Evolutionary conservation across 2,113 vertebrate species (phyloP).

Genomic region (Pterocles gutturalis): DNA sequence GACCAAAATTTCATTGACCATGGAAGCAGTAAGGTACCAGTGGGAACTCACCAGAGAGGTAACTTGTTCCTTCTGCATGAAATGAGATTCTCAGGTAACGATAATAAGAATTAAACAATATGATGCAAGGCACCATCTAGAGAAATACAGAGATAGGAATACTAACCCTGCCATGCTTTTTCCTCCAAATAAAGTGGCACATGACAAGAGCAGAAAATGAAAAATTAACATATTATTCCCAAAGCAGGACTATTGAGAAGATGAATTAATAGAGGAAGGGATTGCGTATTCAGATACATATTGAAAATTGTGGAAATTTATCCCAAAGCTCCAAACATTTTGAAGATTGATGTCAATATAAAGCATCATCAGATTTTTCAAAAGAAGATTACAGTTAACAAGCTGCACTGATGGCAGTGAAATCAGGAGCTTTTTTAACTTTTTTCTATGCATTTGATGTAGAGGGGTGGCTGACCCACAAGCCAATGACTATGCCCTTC

Average conservation of each 20-base stretch:
- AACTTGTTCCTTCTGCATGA: not conserved
- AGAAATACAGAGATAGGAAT: not conserved
- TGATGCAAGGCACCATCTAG: not conserved
- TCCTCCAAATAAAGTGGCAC: not conserved
- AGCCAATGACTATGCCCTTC: not conserved
- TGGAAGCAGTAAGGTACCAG: not conserved
- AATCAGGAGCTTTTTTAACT: not conserved
- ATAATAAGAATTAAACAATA: not conserved
- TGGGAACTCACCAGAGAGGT: not conserved
- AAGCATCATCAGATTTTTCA: not conserved
- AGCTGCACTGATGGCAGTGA: not conserved
- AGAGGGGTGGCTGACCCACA: not conserved
- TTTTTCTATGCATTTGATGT: not conserved
- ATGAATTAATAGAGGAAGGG: not conserved
- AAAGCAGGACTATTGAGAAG: not conserved
- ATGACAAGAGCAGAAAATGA: not conserved
- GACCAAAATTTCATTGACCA: not conserved
- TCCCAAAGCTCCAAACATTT: not conserved
- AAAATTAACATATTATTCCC: not conserved
- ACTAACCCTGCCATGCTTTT: not conserved
- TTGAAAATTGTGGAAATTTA: not conserved
- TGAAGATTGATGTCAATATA: not conserved
- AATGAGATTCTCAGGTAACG: not conserved
- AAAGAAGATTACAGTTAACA: not conserved
- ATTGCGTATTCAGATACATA: not conserved